Conservation (phyloP, 53 echinoderm and acorn worm genomes). For the Echinometra lucunter region DNA sequence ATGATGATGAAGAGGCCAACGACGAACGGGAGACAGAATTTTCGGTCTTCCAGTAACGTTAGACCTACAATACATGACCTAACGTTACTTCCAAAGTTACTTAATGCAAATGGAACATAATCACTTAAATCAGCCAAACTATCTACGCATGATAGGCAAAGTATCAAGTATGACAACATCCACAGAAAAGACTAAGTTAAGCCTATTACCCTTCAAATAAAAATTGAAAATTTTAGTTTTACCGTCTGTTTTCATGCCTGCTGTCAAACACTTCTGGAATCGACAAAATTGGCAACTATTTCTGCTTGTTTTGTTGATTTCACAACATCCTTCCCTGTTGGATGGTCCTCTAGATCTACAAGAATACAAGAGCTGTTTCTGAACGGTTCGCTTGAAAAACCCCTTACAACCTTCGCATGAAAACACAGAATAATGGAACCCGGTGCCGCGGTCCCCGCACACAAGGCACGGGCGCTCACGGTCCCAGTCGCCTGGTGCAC, state of each 20-base stretch:
- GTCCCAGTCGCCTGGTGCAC: not conserved
- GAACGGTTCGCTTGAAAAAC: constrained; percentile 91
- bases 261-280: constrained; percentile 83
- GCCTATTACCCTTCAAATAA: too few relatives aligned
- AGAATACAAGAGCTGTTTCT: constrained; percentile 84
- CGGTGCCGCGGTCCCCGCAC: constrained; percentile 82
- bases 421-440: constrained; percentile 83
- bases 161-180: too few relatives aligned
- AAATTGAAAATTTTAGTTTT: not conserved
- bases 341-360: constrained; percentile 71
- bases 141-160: too few relatives aligned
- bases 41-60: too few relatives aligned
- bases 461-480: constrained; percentile 74
- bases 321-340: constrained; percentile 55
- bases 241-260: constrained; percentile 92
- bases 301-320: constrained; percentile 78
- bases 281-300: constrained; percentile 86
- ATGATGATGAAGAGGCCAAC: too few relatives aligned
- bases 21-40: too few relatives aligned
- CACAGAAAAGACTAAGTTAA: too few relatives aligned
- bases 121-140: too few relatives aligned
- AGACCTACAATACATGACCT: too few relatives aligned
- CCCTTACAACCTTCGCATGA: constrained; percentile 92
- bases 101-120: too few relatives aligned
- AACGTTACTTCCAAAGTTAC: too few relatives aligned